Percentiles rank a stretch among this genome's conserved stretches.
These are phyloP conservation scores for Drosophila pallidifrons DNA, from an alignment of 1,140 invertebrate species.

Conservation along the genomic window DNA sequence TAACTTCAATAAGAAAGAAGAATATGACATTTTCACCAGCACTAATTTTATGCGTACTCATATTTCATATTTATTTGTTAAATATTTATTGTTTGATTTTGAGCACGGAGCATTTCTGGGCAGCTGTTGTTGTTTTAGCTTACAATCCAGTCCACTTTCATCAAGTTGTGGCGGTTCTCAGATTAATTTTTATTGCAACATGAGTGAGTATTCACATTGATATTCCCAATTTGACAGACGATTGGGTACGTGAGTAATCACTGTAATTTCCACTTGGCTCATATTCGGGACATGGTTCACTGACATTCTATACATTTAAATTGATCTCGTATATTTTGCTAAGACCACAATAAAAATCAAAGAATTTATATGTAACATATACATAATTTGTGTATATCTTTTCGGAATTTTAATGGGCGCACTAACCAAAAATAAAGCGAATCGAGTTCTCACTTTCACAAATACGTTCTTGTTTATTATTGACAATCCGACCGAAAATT, in stretches of 20 bases:
- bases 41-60: conserved; percentile 21
- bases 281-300: neutral
- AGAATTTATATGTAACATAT: too few relatives aligned
- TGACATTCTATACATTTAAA: neutral
- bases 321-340: too few relatives aligned
- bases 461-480: too few relatives aligned
- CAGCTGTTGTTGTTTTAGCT: conserved; percentile 40
- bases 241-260: conserved; percentile 3
- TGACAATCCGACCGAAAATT: too few relatives aligned
- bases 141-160: neutral
- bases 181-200: conserved; percentile 38
- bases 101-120: neutral
- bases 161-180: neutral
- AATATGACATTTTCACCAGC: conserved; percentile 21
- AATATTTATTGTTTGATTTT: conserved; percentile 15
- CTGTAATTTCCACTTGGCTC: neutral
- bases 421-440: too few relatives aligned
- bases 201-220: conserved; percentile 11
- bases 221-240: neutral
- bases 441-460: too few relatives aligned
- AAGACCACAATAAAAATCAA: too few relatives aligned
- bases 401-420: too few relatives aligned
- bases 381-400: too few relatives aligned
- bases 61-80: conserved; percentile 8
- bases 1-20: conserved; percentile 15